Base-by-base conservation (phyloP, 2,888 invertebrate species). In the Cordilura impudica region DNA sequence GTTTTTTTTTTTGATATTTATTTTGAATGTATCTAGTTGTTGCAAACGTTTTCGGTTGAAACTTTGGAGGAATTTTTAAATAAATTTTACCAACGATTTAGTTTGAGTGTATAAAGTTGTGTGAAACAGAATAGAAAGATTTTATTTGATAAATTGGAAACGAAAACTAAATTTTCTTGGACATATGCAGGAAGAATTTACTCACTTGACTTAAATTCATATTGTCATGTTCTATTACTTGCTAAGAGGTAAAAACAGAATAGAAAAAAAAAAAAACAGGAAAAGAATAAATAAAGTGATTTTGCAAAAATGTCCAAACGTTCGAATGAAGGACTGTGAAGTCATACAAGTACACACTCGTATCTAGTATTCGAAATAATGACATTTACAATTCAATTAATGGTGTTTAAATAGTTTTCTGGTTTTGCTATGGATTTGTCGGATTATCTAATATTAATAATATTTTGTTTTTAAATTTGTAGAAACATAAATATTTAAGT, bases 381-480 rank as follows among this genome's bases (percentile, higher is more conserved):
- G 26, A 56, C 31, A 58, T 78, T 67, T 39, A 63, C 61, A 72
- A 69, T 63, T 72, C 78, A 78, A 72, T 78, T 78, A 76, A 76
- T 70, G 63, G 19, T 19, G 43, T 65, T 70, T 76, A 71, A 72
- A 43, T 72, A 72, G 26, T 72, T 63, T 78, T 73, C 63, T 60
- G 21, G 58, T 43, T 61, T n/a, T 67, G 26, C 16, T 60, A 35
- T 12, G 3, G 35, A 39, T 66, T 47, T 1, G 10, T 45, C 10
- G 16, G 16, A 49, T 69, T 70, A 14, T 53, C 43, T 61, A 12
- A 35, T 4, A n/a, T n/a, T n/a, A n/a, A n/a, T n/a, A n/a, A n/a
- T n/a, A n/a, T n/a, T n/a, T n/a, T n/a, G n/a, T n/a, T n/a, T n/a
- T n/a, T n/a, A n/a, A n/a, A n/a, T n/a, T n/a, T n/a, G n/a, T n/a